Evolutionary conservation across 1,140 invertebrate species (phyloP), one percentile per base, ranked within the genome.

Genomic region (Drosophila subpulchrella): DNA sequence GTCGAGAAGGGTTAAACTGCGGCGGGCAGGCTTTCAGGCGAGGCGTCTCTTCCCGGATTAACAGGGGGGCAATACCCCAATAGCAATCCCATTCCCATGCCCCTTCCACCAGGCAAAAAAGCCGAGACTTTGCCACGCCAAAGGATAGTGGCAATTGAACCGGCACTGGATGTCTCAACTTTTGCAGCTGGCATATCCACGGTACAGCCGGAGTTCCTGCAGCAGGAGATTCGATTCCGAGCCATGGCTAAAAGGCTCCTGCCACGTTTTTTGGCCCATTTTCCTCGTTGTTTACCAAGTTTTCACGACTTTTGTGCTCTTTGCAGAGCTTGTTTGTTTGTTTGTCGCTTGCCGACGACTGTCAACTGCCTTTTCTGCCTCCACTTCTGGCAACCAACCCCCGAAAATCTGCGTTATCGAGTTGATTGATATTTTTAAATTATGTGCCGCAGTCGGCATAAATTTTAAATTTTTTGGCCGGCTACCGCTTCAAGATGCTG

Each of bases 351-450:
- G 61, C 17, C 27, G 48, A 20, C 60, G 39, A 10, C 39, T 51
- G 20, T 20, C 20, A 2, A 20, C 8, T 34, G 20, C 39, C 6
- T 55, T 54, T 8, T 7, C 42, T 11, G 1, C 51, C 15, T 12
- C 32, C 48, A 27, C 17, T 44, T 53, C 38, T 51, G 71, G 27
- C 41, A 17, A 3, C 17, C 10, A 15, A 17, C 42, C 15, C 15
- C 4, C 6, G 42, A 89, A 67, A 83, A 77, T 77, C 84, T 80
- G 72, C 84, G 84, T 84, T 88, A 88, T 89, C 84, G 84, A 89
- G 85, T 88, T 88, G 84, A 88, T 88, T 88, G 84, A 88, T 88
- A 88, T 88, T 88, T 89, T 89, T 84, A 88, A 88, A 88, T 88
- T 84, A 89, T 88, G 84, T 88, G 76, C 84, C 80, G 80, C 84